phyloP scores from a whole-genome alignment of 2,888 invertebrate genomes.

The Caenorhabditis uteleia region DNA sequence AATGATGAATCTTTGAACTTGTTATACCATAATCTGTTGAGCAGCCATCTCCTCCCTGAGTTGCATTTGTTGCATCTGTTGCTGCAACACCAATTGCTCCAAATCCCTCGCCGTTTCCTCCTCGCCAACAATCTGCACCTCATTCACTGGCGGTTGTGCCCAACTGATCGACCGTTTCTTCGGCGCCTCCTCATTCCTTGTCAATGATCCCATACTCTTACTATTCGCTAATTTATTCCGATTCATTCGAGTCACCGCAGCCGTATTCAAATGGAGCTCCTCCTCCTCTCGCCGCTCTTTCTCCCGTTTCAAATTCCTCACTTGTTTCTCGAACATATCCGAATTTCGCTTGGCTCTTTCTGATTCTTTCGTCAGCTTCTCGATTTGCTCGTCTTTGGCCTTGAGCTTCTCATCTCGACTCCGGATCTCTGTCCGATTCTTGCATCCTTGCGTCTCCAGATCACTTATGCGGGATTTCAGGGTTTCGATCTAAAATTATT shows the following conservation, averaged over 20 bases:
- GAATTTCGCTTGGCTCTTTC: conserved; percentile 2
- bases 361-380: conserved; percentile 7
- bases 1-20: neutral
- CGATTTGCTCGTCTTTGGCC: conserved; percentile 14
- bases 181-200: neutral
- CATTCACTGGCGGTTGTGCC: conserved; percentile 7
- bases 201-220: too few species aligned
- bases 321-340: conserved; percentile 13
- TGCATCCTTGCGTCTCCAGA: conserved; percentile 11
- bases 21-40: conserved; percentile 12
- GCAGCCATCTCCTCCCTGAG: neutral
- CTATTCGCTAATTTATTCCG: too few species aligned
- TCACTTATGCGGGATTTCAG: too few species aligned
- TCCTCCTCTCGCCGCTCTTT: conserved; percentile 11
- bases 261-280: conserved; percentile 13
- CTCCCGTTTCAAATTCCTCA: conserved; percentile 18
- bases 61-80: neutral
- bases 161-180: conserved; percentile 10
- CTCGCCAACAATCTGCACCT: conserved; percentile 1
- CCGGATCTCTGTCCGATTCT: conserved; percentile 14
- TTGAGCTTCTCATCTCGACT: conserved; percentile 16
- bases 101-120: too few species aligned
- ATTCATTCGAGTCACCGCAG: conserved; percentile 4
- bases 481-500: too few species aligned
- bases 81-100: too few species aligned